These are phyloP conservation scores for Dasysyrphus albostriatus DNA, from an alignment of 2,888 invertebrate genomes.

Conservation along the genomic window DNA sequence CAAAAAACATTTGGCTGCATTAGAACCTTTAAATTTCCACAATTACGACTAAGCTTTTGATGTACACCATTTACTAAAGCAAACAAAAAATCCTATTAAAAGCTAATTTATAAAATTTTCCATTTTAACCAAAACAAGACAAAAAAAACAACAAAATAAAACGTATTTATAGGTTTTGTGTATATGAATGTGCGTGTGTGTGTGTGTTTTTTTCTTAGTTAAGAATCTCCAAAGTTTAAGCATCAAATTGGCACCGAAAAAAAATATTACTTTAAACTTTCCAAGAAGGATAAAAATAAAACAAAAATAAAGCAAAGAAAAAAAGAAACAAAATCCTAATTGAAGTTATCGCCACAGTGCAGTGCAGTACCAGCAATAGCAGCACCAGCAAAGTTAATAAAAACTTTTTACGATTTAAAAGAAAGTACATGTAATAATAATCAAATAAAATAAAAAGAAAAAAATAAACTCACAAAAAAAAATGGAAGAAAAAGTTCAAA, in stretches of 20 bases:
- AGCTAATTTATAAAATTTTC: not conserved
- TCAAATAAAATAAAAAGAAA: slow-evolving; percentile 43
- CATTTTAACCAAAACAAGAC: not conserved
- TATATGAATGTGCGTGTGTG: not conserved
- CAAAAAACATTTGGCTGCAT: not conserved
- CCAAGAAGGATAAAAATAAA: slow-evolving; percentile 8
- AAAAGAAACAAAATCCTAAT: slow-evolving; percentile 60
- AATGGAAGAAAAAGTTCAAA: slow-evolving; percentile 38
- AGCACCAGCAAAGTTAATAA: slow-evolving; percentile 36
- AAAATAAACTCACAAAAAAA: slow-evolving; percentile 6
- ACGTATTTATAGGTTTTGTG: not conserved
- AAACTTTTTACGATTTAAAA: slow-evolving; percentile 70
- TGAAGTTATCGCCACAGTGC: slow-evolving; percentile 65
- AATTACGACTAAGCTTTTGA: not conserved
- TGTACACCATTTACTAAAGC: not conserved
- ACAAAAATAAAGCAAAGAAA: not conserved
- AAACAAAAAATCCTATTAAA: slow-evolving; percentile 1
- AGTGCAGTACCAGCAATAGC: not conserved
- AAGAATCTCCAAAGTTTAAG: slow-evolving; percentile 47
- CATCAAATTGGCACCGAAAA: slow-evolving; percentile 50
- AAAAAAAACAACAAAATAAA: not conserved
- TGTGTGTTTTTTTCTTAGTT: slow-evolving; percentile 12
- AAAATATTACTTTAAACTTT: slow-evolving; percentile 49
- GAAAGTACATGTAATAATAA: slow-evolving; percentile 54
- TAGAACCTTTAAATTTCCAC: not conserved